Evolutionary conservation across 2,113 vertebrate genomes (phyloP).

Genomic region (Regulus satrapa): DNA sequence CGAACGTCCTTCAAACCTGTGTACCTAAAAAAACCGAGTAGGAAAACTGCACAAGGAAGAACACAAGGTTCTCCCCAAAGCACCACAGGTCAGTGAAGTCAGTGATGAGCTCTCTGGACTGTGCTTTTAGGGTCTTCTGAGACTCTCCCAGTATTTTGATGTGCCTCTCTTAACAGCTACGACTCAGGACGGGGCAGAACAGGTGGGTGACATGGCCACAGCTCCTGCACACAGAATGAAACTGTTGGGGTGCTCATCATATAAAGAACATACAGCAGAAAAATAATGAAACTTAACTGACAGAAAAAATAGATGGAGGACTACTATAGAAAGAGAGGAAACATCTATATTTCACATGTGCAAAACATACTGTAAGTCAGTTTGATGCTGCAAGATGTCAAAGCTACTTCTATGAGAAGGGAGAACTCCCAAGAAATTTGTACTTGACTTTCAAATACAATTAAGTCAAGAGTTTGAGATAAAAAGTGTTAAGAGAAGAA

Average conservation of each 20-base stretch:
- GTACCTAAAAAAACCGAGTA: neutral
- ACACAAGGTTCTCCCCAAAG: neutral
- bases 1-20: rapidly evolving
- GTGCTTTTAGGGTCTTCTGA: neutral
- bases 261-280: neutral
- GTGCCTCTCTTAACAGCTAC: neutral
- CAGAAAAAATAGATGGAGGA: neutral
- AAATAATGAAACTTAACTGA: neutral
- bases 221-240: neutral
- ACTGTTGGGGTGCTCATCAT: neutral
- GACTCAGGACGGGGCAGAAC: neutral
- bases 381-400: neutral
- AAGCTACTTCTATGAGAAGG: neutral
- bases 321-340: neutral
- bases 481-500: neutral
- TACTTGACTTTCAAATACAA: neutral
- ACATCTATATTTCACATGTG: neutral
- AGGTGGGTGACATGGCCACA: neutral
- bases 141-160: neutral
- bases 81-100: neutral
- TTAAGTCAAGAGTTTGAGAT: neutral
- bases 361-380: neutral
- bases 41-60: neutral
- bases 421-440: neutral
- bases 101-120: neutral